Base-by-base conservation (phyloP, 2,113 vertebrate species). In the Periophthalmodon schlosseri region DNA sequence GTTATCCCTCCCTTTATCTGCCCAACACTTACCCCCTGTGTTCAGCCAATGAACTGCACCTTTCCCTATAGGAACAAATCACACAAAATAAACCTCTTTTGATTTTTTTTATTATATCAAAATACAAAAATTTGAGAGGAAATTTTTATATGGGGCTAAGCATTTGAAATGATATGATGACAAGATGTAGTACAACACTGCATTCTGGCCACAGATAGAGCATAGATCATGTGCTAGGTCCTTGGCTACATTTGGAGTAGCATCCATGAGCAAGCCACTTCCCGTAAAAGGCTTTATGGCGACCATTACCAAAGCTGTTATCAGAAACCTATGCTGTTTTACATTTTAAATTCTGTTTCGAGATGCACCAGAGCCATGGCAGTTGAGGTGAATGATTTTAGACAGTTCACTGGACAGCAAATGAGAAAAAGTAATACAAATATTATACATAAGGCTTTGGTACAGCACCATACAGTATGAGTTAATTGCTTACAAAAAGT, bases 121-220 rank as follows among this genome's bases (percentile, higher is more conserved):
- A 94, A 94, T 94, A 94, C 93, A 94, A 94, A 94, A 94, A 92
- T 92, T 94, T 91, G 89, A 91, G 90, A 93, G 92, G 92, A 93
- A 94, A 94, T 88, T 92, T 86, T 89, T 63, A 56, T 87, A 94
- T 94, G 92, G 93, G 90, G 87, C 89, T 90, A 93, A 94, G 92
- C 92, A 85, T 92, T 90, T 89, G 89, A 93, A 93, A 93, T 93
- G 87, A 91, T 88, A 93, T 93, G 91, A 82, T 89, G 91, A 92
- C 87, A 89, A 89, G 89, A 60, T 60, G 57, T 60, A 90, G 88
- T 86, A 91, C 83, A 92, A 88, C 88, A 91, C 89, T 91, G 88
- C 90, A 89, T 89, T 87, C 89, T 90, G 86, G 86, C 86, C 87
- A 86, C 87, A 78, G 89, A 86, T 77, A 80, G 88, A 90, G 86